These are phyloP conservation scores for Drosophila lacertosa DNA, from an alignment of 1,140 invertebrate species.

Conservation along the genomic window DNA sequence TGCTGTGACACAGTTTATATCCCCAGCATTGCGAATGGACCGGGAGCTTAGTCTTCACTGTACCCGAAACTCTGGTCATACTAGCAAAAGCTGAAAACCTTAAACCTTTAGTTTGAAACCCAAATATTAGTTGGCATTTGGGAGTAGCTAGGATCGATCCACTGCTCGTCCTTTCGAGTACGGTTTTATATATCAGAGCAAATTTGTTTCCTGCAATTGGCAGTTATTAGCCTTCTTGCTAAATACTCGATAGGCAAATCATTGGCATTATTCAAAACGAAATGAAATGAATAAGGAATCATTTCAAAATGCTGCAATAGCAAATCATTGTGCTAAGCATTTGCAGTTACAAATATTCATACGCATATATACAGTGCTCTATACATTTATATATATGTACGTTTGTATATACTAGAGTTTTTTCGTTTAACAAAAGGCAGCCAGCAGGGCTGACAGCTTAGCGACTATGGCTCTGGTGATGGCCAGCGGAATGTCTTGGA, in stretches of 20 bases:
- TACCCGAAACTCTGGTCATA: too few relatives aligned
- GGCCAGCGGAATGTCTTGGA: slow-evolving; percentile 52
- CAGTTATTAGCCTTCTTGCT: slow-evolving; percentile 59
- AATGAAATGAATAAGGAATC: slow-evolving; percentile 38
- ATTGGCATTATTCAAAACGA: slow-evolving; percentile 57
- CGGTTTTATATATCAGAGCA: not conserved
- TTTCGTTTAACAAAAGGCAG: slow-evolving; percentile 32
- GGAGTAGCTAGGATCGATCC: too few relatives aligned
- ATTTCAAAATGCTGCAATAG: slow-evolving; percentile 18
- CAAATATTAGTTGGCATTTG: too few relatives aligned
- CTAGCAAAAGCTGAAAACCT: too few relatives aligned
- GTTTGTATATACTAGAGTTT: not conserved
- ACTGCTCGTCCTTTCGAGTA: too few relatives aligned
- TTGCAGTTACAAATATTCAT: slow-evolving; percentile 58
- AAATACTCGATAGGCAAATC: slow-evolving; percentile 52
- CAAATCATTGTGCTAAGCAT: slow-evolving; percentile 68
- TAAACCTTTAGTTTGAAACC: too few relatives aligned
- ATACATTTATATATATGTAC: slow-evolving; percentile 6
- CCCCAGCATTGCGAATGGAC: slow-evolving; percentile 5
- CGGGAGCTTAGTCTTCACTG: too few relatives aligned
- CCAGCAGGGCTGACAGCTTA: slow-evolving; percentile 42
- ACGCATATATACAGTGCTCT: slow-evolving; percentile 7
- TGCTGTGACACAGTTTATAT: slow-evolving; percentile 46
- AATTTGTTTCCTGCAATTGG: slow-evolving; percentile 48
- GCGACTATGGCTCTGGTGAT: slow-evolving; percentile 27